These are phyloP conservation scores for Caenorhabditis japonica DNA, from an alignment of 2,888 invertebrate species.

Conservation along the genomic window DNA sequence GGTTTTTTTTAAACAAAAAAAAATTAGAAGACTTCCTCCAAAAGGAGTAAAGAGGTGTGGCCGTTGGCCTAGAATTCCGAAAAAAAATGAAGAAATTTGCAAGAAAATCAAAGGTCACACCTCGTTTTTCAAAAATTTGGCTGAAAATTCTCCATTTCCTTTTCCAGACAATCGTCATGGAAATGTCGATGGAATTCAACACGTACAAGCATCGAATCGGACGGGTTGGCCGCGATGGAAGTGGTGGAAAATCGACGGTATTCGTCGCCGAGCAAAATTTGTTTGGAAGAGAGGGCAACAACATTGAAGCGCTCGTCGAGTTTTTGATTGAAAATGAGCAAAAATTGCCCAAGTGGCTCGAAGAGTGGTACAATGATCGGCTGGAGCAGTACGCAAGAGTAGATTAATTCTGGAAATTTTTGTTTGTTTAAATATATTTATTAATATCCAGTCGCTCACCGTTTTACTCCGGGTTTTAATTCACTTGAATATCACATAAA, in stretches of 20 bases:
- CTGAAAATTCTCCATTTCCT: neutral
- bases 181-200: conserved; percentile 38
- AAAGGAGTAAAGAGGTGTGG: no score
- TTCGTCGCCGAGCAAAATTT: conserved; percentile 8
- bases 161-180: conserved; percentile 50
- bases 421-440: no score
- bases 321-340: conserved; percentile 15
- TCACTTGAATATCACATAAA: no score
- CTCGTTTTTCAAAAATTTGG: neutral
- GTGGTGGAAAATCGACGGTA: conserved; percentile 39
- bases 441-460: no score
- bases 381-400: neutral
- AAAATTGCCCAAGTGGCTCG: conserved; percentile 16
- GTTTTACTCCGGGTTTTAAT: no score
- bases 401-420: no score
- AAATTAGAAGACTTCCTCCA: no score
- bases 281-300: neutral
- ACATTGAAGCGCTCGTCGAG: conserved; percentile 7
- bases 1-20: neutral
- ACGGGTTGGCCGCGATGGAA: conserved; percentile 42
- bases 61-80: no score
- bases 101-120: neutral
- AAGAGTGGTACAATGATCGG: neutral
- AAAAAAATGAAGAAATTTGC: neutral
- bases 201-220: conserved; percentile 49